Base-by-base conservation (phyloP, 2,888 invertebrate genomes). In the Gnatocerus cornutus region DNA sequence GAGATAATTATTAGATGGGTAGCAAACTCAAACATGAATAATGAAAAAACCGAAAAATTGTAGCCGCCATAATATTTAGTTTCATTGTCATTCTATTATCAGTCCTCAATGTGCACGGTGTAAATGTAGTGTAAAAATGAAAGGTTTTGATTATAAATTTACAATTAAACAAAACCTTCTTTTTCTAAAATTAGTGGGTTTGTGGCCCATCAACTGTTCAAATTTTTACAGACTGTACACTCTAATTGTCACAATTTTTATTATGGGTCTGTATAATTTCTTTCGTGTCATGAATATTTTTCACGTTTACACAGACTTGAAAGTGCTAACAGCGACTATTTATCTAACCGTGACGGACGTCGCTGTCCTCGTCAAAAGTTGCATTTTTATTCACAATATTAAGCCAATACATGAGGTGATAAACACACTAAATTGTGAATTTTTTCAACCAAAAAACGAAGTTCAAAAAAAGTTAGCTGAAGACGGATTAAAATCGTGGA, bases 301-400 rank as follows among this genome's bases (percentile, higher is more conserved):
- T 14, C 33, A 33, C 48, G 48, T 61, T 7, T 61, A 61, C 33
- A 61, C 61, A n/a, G 61, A 61, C 27, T 33, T 61, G 16, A 10
- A 61, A 33, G 46, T 61, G n/a, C 13, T 61, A 5, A 48, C 61
- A 13, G 46, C 61, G 1, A 37, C 61, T 1, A 46, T 61, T 7
- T 61, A 61, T 13, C 16, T 61, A n/a, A 48, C 61, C 6, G 48
- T 61, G 14, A 61, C 61, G 8, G 48, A 61, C 14, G 10, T 48
- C 4, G 14, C 61, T 7, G 61, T 37, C n/a, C 33, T 46, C 3
- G 10, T 61, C 3, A 61, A 61, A 61, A 21, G 30, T 6, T 48
- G 30, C n/a, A 6, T 46, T 8, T 61, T 61, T 21, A 37, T 39
- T n/a, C 21, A 8, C 27, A 52, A 52, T 10, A 10, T 62, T 8